Conservation (phyloP, 1,140 invertebrate species). For the Pentalonia nigronervosa region DNA sequence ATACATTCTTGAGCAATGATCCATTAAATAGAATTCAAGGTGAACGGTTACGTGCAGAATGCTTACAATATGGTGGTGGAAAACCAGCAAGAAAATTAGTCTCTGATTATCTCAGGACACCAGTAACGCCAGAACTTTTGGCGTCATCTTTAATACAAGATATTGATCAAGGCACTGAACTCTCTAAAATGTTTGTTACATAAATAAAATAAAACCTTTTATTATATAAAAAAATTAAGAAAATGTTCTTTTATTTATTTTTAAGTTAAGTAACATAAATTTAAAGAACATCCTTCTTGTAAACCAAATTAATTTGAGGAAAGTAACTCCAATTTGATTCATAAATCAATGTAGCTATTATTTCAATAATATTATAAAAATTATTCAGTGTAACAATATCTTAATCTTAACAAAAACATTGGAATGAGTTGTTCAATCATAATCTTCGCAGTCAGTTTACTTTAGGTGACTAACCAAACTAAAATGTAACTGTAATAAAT, state of each 20-base stretch:
- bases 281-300: neutral
- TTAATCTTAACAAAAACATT: no score
- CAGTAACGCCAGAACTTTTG: constrained; percentile 71
- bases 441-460: neutral
- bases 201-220: neutral
- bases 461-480: neutral
- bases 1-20: constrained; percentile 82
- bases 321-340: neutral
- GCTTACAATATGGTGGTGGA: constrained; percentile 89
- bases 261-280: neutral
- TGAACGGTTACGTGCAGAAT: constrained; percentile 77
- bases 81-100: constrained; percentile 78
- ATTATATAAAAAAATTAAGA: neutral
- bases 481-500: neutral
- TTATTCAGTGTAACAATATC: neutral
- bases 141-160: constrained; percentile 67
- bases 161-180: constrained; percentile 62
- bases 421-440: neutral
- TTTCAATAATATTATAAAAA: no score
- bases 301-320: neutral
- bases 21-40: constrained; percentile 82
- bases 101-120: constrained; percentile 74
- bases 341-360: no score
- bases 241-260: neutral
- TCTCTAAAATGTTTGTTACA: neutral